Evolutionary conservation across 2,888 invertebrate species (phyloP), one percentile per base, ranked within the genome.

Genomic region (Stenolophus ochropezus): DNA sequence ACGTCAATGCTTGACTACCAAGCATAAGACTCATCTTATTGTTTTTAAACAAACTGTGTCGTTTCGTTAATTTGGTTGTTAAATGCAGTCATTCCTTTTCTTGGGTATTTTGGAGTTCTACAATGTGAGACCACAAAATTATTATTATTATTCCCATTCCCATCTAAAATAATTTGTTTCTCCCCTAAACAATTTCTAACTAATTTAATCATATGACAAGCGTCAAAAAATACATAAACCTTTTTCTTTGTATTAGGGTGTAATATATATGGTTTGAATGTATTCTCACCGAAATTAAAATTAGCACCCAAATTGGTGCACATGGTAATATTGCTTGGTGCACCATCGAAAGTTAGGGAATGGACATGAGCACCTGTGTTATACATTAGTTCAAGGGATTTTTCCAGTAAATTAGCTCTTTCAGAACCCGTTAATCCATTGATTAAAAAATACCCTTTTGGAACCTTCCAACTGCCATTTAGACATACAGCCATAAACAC

Each of bases 341-440:
- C 81, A 20, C 83, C 83, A 82, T 84, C 83, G 74, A 84, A 84
- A 6, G 83, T 85, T 27, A 84, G n/a, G 4, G 83, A 84, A 20
- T 23, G 27, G 8, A 83, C 81, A 51, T 77, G 58, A n/a, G 69
- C 82, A 6, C 82, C 82, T 25, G 82, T 83, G 27, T 82, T 77
- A 53, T 81, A 53, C 16, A 82, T 47, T n/a, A 83, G 4, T 74
- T 79, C 65, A 27, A 83, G 61, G 20, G 65, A 82, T 69, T 80
- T 82, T 51, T 65, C 21, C 20, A 85, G 27, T 33, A 84, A 33
- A 61, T 81, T 82, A 5, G 83, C 83, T 82, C 82, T 83, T 74
- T 83, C 80, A 4, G 16, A 8, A 47, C 75, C 84, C 58, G 56
- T 65, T 23, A 85, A 73, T n/a, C 81, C 69, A 58, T 81, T 58